Evolutionary conservation across 2,113 vertebrate species (phyloP).

Genomic region (Pimephales promelas): DNA sequence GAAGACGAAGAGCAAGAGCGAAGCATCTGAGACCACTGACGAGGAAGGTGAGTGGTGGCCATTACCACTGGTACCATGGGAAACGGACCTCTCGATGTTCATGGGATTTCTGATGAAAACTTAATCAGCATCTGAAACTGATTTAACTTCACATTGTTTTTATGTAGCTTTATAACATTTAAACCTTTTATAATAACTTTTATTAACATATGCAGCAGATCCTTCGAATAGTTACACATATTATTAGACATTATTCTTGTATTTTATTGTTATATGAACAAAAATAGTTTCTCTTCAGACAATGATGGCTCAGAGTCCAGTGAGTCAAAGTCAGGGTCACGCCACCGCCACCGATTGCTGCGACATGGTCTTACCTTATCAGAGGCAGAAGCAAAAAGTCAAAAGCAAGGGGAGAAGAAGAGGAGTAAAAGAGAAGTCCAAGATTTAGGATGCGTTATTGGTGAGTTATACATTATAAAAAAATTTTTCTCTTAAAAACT

Average conservation of each 20-base stretch:
- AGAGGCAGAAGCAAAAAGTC: conserved; percentile 76
- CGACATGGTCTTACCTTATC: conserved; percentile 83
- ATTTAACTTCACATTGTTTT: neutral
- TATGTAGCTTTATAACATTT: neutral
- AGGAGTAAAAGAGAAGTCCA: conserved; percentile 68
- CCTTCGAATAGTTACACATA: too few relatives aligned
- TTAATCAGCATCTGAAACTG: neutral
- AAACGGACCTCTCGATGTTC: neutral
- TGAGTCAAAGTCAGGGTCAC: conserved; percentile 68
- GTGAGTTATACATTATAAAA: too few relatives aligned
- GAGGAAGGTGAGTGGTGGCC: conserved; percentile 77
- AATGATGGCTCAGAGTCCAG: conserved; percentile 67
- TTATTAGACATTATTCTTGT: neutral
- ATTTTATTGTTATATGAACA: neutral
- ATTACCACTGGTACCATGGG: neutral
- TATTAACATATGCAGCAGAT: neutral
- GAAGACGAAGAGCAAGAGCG: conserved; percentile 54
- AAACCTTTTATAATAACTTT: neutral
- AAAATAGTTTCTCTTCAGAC: conserved; percentile 21
- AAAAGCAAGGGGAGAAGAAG: conserved; percentile 65
- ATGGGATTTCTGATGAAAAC: neutral
- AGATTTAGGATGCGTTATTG: neutral
- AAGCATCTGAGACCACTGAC: conserved; percentile 46
- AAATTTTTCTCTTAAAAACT: too few relatives aligned
- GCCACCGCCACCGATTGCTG: conserved; percentile 85